phyloP scores from a whole-genome alignment of 2,797 vertebrate genomes.

The Moxostoma hubbsi region DNA sequence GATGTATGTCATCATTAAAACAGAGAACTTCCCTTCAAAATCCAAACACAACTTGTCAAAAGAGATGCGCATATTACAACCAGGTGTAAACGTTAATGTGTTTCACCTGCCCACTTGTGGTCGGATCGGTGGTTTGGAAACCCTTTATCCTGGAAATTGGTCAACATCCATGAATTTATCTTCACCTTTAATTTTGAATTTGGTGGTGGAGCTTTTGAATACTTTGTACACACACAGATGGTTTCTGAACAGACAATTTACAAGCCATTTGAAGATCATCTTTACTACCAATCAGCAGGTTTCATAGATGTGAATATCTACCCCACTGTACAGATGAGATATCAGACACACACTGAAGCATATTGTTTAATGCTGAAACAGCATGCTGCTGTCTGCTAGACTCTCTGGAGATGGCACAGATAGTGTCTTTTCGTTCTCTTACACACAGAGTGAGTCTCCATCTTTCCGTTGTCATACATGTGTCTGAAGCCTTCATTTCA shows the following conservation, averaged over 20 bases:
- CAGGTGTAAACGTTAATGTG: no score
- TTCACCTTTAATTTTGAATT: not conserved
- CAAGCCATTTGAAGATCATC: conserved; percentile 21
- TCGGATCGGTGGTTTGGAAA: no score
- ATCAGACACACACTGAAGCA: conserved; percentile 4
- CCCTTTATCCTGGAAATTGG: no score
- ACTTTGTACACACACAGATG: conserved; percentile 9
- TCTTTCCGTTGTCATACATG: conserved; percentile 45
- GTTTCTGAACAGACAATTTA: conserved; percentile 10
- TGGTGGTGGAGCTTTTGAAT: not conserved
- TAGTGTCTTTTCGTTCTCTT: conserved; percentile 52
- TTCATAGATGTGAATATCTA: conserved; percentile 30
- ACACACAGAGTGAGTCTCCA: conserved; percentile 27
- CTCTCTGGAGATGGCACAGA: conserved; percentile 48
- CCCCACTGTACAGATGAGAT: conserved; percentile 5
- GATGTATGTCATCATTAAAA: no score
- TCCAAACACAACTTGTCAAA: no score
- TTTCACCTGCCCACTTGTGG: no score
- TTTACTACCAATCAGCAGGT: conserved; percentile 36
- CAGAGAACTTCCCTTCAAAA: no score
- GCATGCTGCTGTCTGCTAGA: conserved; percentile 45
- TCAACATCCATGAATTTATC: no score
- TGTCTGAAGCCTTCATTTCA: conserved; percentile 17
- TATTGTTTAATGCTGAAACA: conserved; percentile 52
- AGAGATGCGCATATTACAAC: no score